Base-by-base conservation (phyloP, 2,888 invertebrate species). In the Pseudanteris insignis region DNA sequence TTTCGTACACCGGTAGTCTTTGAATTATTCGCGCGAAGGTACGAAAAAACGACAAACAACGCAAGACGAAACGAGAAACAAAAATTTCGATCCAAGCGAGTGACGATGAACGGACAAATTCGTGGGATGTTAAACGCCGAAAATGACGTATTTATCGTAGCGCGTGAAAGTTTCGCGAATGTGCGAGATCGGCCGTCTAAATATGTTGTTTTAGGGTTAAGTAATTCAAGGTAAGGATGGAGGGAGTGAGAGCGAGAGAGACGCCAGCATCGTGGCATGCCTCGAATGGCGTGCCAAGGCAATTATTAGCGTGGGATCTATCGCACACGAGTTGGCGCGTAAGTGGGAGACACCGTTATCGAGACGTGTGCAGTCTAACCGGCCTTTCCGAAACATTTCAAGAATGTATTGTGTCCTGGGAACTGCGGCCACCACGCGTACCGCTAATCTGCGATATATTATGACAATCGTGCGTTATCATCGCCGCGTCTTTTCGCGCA, bases 251-350 rank as follows among this genome's bases (percentile, higher is more conserved):
- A n/a, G n/a, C n/a, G 18, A 28, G 46, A 21, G 34, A 51, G 41
- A 41, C 29, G 18, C 26, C 10, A 25, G 69, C 67, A 63, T 70
- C 66, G 63, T 66, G 65, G 46, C 64, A 50, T 66, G 61, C 38
- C 29, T 50, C 51, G 44, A 65, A 65, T 70, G 61, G 62, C 65
- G 65, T 65, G 68, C 65, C 67, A 51, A 62, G 67, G 65, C 67
- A 73, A 74, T 75, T 71, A 74, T 76, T 74, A 73, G 71, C 73
- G 77, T 77, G 77, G 74, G 75, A 76, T 72, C 70, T 71, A 69
- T 69, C 63, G 61, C 66, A 63, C 66, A 62, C 55, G 63, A 57
- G 53, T 37, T 43, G n/a, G 40, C 54, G 41, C 53, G 64, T 67
- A 64, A 62, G 65, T 64, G 62, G 61, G 64, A 67, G 69, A 68